phyloP scores from a whole-genome alignment of 2,797 vertebrate genomes.

The Psittacula echo region DNA sequence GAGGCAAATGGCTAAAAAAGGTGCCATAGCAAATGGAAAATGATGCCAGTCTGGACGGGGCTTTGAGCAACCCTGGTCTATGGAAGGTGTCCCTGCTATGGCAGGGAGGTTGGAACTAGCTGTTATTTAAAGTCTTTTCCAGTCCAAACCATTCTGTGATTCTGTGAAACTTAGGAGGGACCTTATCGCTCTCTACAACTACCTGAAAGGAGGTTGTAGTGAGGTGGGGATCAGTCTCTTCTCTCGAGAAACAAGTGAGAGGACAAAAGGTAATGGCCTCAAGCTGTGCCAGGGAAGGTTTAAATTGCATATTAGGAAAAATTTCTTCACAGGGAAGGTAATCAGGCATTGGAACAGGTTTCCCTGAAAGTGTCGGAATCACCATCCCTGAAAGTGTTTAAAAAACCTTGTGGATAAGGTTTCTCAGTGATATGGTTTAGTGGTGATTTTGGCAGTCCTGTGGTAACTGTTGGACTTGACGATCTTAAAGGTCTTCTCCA shows the following conservation, averaged over 20 bases:
- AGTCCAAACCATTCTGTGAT: background rate
- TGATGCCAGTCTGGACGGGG: background rate
- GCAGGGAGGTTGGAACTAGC: background rate
- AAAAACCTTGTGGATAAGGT: background rate
- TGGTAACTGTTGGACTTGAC: background rate
- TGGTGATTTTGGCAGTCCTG: background rate
- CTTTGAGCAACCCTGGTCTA: background rate
- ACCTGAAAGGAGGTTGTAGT: background rate
- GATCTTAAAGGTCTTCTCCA: background rate
- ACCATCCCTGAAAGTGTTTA: background rate
- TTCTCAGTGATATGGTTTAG: background rate
- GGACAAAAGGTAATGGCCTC: background rate
- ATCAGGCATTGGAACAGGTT: background rate
- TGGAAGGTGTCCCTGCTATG: background rate
- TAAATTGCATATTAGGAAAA: background rate
- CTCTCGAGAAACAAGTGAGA: background rate
- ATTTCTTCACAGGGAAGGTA: background rate
- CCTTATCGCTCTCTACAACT: background rate
- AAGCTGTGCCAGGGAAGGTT: background rate
- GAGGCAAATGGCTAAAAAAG: background rate
- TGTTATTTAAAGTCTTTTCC: background rate
- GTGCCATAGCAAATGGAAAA: background rate
- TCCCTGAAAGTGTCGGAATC: background rate
- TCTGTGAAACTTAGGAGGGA: background rate
- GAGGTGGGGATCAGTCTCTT: background rate